Conservation (phyloP, 2,888 invertebrate genomes). For the Tipula unca region DNA sequence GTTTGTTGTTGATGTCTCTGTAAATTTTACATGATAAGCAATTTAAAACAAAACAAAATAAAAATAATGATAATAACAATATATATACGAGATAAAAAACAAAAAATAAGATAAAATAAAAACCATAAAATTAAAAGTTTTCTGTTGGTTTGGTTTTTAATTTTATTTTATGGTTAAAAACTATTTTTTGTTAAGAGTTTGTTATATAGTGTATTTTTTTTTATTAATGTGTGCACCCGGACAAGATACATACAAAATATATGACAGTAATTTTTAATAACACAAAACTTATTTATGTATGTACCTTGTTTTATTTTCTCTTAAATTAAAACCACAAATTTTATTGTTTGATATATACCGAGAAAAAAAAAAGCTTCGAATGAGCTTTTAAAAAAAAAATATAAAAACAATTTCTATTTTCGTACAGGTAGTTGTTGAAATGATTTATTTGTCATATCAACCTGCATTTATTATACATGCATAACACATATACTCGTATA, state of each 20-base stretch:
- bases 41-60: neutral
- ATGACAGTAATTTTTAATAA: neutral
- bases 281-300: neutral
- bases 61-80: neutral
- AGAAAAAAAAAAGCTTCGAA: neutral
- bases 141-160: neutral
- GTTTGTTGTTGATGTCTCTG: neutral
- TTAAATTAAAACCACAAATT: neutral
- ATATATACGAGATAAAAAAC: neutral
- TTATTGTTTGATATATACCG: neutral
- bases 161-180: neutral
- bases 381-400: neutral
- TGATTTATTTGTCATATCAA: neutral
- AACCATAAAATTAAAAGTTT: neutral
- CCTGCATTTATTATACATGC: neutral
- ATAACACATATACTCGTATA: neutral
- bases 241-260: neutral
- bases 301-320: neutral
- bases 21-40: neutral
- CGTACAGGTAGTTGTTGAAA: neutral
- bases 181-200: neutral
- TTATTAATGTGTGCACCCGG: neutral
- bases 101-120: neutral
- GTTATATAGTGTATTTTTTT: neutral
- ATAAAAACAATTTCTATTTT: neutral